Evolutionary conservation across 2,797 vertebrate genomes (phyloP).

Genomic region (Setipinna tenuifilis): DNA sequence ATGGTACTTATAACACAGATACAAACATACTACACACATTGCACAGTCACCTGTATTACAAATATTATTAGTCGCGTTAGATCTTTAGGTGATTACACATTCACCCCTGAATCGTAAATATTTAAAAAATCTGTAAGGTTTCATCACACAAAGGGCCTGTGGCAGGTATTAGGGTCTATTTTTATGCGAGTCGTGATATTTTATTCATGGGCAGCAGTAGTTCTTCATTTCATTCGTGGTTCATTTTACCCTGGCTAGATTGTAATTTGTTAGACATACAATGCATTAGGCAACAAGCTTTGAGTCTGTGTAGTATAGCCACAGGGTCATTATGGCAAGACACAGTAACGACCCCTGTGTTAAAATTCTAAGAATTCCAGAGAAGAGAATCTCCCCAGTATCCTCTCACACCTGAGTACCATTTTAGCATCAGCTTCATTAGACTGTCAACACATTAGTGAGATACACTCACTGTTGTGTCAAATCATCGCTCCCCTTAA

Average conservation of each 20-base stretch:
- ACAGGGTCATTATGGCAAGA: neutral
- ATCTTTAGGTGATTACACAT: constrained; percentile 49
- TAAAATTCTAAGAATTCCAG: neutral
- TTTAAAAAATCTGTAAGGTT: constrained; percentile 54
- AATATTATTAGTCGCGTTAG: constrained; percentile 50
- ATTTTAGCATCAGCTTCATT: neutral
- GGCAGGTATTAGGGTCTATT: constrained; percentile 59
- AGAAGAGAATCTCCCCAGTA: neutral
- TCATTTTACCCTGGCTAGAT: constrained; percentile 48
- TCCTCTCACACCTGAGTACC: constrained; percentile 3
- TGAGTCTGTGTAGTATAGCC: neutral
- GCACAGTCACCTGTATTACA: constrained; percentile 14
- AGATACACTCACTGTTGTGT: neutral
- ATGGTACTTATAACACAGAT: neutral
- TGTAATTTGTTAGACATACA: constrained; percentile 55
- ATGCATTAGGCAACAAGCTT: neutral
- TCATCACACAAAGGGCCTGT: constrained; percentile 55
- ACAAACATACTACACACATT: constrained; percentile 9
- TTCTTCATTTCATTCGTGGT: constrained; percentile 50
- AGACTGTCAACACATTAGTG: neutral
- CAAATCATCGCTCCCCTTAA: neutral
- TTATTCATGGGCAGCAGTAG: constrained; percentile 57
- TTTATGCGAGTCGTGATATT: constrained; percentile 57
- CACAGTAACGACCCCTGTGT: neutral
- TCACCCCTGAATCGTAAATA: constrained; percentile 55